Evolutionary conservation across 2,888 invertebrate species (phyloP).

Genomic region (Thymelicus acteon): DNA sequence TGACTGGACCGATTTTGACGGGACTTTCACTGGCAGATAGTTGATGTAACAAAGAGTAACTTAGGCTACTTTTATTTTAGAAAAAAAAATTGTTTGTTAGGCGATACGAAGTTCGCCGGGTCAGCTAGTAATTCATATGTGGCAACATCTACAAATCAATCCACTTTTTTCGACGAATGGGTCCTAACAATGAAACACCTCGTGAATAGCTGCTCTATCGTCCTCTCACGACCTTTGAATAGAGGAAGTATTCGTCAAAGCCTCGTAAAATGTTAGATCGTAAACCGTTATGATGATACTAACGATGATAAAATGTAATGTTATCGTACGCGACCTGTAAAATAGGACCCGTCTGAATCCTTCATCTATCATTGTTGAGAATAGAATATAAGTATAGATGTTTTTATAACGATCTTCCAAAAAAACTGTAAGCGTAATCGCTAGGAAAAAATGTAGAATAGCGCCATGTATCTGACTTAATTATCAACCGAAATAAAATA

Average conservation of each 20-base stretch:
- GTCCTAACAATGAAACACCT: slow-evolving; percentile 22
- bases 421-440: slow-evolving; percentile 22
- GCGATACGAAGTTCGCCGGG: no score
- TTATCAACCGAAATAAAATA: slow-evolving; percentile 12
- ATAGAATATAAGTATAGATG: slow-evolving; percentile 24
- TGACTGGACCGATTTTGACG: no score
- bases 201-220: slow-evolving; percentile 29
- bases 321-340: slow-evolving; percentile 14
- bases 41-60: no score
- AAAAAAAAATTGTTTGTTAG: no score
- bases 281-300: slow-evolving; percentile 24
- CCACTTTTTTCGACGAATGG: slow-evolving; percentile 23
- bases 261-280: slow-evolving; percentile 27
- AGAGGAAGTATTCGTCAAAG: slow-evolving; percentile 30
- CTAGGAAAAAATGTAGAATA: slow-evolving; percentile 2
- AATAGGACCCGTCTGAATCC: slow-evolving; percentile 1
- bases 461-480: neutral
- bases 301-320: slow-evolving; percentile 10
- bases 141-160: slow-evolving; percentile 22
- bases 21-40: no score
- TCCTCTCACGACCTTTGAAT: slow-evolving; percentile 21
- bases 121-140: neutral
- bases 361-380: slow-evolving; percentile 26
- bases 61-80: no score
- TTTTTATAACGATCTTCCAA: slow-evolving; percentile 13